phyloP scores from a whole-genome alignment of 2,797 vertebrate genomes.

The Xenops minutus region DNA sequence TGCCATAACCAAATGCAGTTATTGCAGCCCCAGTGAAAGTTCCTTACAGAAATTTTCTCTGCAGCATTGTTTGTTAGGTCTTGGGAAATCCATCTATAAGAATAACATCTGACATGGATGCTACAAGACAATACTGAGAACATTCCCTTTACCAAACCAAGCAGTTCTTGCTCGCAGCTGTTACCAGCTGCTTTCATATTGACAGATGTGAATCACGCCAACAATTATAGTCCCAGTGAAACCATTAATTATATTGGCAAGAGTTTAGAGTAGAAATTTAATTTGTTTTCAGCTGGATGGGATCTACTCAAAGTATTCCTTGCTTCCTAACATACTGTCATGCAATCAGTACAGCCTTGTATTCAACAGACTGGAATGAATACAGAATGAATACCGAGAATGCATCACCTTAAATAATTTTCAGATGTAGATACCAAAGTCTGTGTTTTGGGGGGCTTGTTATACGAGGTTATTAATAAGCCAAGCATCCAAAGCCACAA shows the following conservation, averaged over 20 bases:
- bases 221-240: constrained; percentile 23
- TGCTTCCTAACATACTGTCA: neutral
- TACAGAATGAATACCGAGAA: neutral
- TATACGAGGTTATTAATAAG: neutral
- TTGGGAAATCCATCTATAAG: neutral
- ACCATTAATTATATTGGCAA: constrained; percentile 55
- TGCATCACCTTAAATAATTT: neutral
- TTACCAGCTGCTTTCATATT: constrained; percentile 45
- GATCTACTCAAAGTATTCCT: constrained; percentile 7
- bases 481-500: neutral
- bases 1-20: neutral
- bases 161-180: constrained; percentile 42
- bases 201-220: constrained; percentile 35
- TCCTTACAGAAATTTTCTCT: neutral
- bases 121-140: neutral
- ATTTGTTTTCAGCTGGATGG: constrained; percentile 49
- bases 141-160: constrained; percentile 37
- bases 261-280: constrained; percentile 28
- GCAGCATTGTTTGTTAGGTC: neutral
- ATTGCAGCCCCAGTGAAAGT: neutral
- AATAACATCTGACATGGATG: neutral
- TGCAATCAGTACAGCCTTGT: neutral
- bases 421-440: neutral
- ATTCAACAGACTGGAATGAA: neutral
- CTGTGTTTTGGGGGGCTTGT: neutral